Evolutionary conservation across 2,797 vertebrate genomes (phyloP), one percentile per base, ranked within the genome.

Genomic region (Spinibarbus caldwelli): DNA sequence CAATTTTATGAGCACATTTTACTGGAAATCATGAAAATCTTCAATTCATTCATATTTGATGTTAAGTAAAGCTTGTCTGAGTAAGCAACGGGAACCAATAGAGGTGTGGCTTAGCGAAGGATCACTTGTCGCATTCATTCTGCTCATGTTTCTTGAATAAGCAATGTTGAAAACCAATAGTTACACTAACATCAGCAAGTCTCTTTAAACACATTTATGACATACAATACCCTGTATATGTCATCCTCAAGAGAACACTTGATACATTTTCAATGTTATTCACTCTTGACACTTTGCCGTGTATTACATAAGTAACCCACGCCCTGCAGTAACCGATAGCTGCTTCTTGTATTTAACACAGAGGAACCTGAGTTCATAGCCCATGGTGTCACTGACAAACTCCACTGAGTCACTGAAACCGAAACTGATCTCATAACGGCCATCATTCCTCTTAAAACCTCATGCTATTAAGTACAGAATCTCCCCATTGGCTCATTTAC

Each of bases 241-340:
- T 77, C 45, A 52, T 77, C 43, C 45, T 47, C 23, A 9, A 77
- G 26, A 76, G 59, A 36, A 41, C 38, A 64, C 29, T 26, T 52
- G 72, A 52, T 38, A 71, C 38, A 72, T 36, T 57, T 62, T 23
- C 36, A 34, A 45, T 0, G 19, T 84, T 78, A 57, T 70, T 84
- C 77, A 85, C 84, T 72, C 52, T 47, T 85, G 67, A 72, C 76
- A 49, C 43, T 72, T 52, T 49, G 17, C 73, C 72, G 43, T 78
- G 73, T 77, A 73, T 85, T 78, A 86, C 83, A 88, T 79, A 80
- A 62, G 76, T 75, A 83, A 76, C 29, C 70, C 72, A 82, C 68
- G 49, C 68, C 31, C 68, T 67, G 77, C 64, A 6, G 79, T 85
- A 88, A 87, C 59, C 15, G 82, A 85, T 82, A 89, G 57, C 67